These are phyloP conservation scores for Drosophila anceps DNA, from an alignment of 2,888 invertebrate genomes.

Conservation along the genomic window DNA sequence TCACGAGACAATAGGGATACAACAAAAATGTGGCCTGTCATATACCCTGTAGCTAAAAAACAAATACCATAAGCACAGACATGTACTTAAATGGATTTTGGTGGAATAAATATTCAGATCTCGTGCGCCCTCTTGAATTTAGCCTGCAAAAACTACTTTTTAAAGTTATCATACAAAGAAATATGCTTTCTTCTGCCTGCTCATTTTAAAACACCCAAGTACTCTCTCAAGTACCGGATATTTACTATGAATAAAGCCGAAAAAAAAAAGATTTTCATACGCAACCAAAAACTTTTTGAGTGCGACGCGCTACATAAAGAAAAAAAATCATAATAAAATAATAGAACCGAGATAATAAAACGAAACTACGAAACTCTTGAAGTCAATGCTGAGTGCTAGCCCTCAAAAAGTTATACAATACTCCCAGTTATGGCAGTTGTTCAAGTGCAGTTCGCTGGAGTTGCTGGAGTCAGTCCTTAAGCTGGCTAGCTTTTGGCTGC, in stretches of 20 bases:
- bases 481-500: conserved; percentile 36
- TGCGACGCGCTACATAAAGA: conserved; percentile 12
- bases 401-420: conserved; percentile 56
- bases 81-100: neutral
- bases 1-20: conserved; percentile 21
- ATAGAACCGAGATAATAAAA: conserved; percentile 50
- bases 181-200: neutral
- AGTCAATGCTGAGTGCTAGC: conserved; percentile 39
- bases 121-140: neutral
- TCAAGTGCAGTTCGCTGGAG: conserved; percentile 46
- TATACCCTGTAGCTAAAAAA: neutral
- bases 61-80: neutral
- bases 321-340: conserved; percentile 14
- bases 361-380: conserved; percentile 49
- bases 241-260: neutral
- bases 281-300: conserved; percentile 34
- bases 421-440: conserved; percentile 45
- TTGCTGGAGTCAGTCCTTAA: conserved; percentile 32
- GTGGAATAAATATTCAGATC: too few species aligned
- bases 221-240: neutral
- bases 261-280: conserved; percentile 9
- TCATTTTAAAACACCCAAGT: neutral
- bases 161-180: neutral
- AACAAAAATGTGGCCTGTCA: neutral
- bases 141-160: neutral